Evolutionary conservation across 2,113 vertebrate species (phyloP).

Genomic region (Ellobius talpinus): DNA sequence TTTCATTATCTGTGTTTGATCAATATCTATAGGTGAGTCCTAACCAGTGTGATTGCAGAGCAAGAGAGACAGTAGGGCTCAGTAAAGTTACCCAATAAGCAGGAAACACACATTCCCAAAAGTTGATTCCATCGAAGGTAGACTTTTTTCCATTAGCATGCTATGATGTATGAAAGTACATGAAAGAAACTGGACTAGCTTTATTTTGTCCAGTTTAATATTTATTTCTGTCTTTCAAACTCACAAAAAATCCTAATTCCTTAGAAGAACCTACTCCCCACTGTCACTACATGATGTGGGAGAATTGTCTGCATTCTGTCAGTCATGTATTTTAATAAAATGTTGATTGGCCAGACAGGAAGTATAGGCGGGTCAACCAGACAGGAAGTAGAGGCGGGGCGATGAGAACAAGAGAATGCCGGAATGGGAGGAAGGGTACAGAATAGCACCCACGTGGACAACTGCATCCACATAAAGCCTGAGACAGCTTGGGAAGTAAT

Average conservation of each 20-base stretch:
- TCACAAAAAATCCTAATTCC: not conserved
- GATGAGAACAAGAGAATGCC: too few relatives aligned
- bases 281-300: too few relatives aligned
- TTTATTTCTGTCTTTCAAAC: not conserved
- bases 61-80: not conserved
- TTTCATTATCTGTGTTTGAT: not conserved
- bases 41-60: accelerated
- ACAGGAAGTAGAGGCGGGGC: too few relatives aligned
- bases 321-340: too few relatives aligned
- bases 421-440: too few relatives aligned
- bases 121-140: not conserved
- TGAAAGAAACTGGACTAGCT: not conserved
- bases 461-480: too few relatives aligned
- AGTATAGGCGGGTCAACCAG: too few relatives aligned
- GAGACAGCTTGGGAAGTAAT: too few relatives aligned
- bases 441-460: too few relatives aligned
- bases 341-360: too few relatives aligned
- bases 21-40: accelerated
- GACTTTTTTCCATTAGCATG: not conserved
- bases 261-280: not conserved
- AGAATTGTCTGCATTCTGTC: too few relatives aligned
- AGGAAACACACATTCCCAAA: not conserved
- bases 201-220: not conserved
- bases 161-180: not conserved
- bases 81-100: not conserved